A percentile compares a stretch with the other conserved stretches of the same genome.
Conservation (phyloP, 2,888 invertebrate species). For the Oxyteleia sp. region DNA sequence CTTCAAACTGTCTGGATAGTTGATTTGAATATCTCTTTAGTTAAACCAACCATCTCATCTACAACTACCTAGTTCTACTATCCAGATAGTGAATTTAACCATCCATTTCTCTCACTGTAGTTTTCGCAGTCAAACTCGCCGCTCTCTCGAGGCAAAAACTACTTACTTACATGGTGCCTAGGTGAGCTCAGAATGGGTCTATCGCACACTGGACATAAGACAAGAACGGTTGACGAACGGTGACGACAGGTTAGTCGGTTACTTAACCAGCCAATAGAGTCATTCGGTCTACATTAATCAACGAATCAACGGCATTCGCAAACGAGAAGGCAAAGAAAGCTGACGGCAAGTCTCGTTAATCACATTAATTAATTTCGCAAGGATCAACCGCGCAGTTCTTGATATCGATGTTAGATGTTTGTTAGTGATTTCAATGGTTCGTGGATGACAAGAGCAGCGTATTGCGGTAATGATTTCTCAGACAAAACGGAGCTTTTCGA, state of each 20-base stretch:
- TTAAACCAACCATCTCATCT: too few relatives aligned
- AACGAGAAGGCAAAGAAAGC: slow-evolving; percentile 64
- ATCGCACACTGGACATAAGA: slow-evolving; percentile 86
- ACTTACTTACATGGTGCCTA: slow-evolving; percentile 84
- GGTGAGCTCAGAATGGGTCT: slow-evolving; percentile 86
- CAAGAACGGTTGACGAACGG: slow-evolving; percentile 72
- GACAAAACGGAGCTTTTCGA: neutral
- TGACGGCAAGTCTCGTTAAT: slow-evolving; percentile 59
- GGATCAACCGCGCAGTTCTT: slow-evolving; percentile 25
- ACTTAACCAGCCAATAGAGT: slow-evolving; percentile 69
- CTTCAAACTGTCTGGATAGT: too few relatives aligned
- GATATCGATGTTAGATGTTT: slow-evolving; percentile 81
- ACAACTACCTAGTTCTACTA: too few relatives aligned
- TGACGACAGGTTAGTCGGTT: slow-evolving; percentile 72
- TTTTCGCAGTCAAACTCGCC: slow-evolving; percentile 22
- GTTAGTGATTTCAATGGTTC: slow-evolving; percentile 77
- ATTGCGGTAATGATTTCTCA: slow-evolving; percentile 16
- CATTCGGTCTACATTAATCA: slow-evolving; percentile 54
- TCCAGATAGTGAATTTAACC: too few relatives aligned
- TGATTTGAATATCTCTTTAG: too few relatives aligned
- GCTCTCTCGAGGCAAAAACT: slow-evolving; percentile 54
- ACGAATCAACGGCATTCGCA: slow-evolving; percentile 51
- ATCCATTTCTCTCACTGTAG: too few relatives aligned
- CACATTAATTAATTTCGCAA: slow-evolving; percentile 72
- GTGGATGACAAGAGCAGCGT: slow-evolving; percentile 46